Percentiles rank a stretch among this genome's conserved stretches.
Conservation (phyloP, 2,888 invertebrate species). For the Drosophila austrosaltans region DNA sequence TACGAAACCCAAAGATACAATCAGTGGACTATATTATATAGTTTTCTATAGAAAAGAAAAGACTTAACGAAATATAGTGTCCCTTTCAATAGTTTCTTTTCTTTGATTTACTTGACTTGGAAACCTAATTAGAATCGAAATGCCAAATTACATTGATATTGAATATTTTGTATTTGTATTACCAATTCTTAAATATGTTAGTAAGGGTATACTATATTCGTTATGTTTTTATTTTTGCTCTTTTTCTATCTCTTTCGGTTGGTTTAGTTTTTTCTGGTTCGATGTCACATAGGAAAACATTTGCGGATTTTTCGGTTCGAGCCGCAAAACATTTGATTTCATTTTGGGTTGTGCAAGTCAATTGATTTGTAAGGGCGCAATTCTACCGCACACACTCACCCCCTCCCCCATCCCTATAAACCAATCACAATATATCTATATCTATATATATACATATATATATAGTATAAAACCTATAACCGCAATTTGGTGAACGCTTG, state of each 20-base stretch:
- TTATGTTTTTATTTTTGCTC: slow-evolving; percentile 27
- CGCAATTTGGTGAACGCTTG: slow-evolving; percentile 33
- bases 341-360: slow-evolving; percentile 51
- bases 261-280: slow-evolving; percentile 36
- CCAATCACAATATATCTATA: neutral
- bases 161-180: no score
- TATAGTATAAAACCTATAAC: slow-evolving; percentile 17
- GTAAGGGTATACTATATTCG: neutral
- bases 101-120: no score
- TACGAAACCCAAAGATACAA: no score
- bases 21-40: no score
- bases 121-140: no score
- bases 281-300: slow-evolving; percentile 57
- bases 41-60: no score
- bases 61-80: no score
- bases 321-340: slow-evolving; percentile 74
- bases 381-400: neutral
- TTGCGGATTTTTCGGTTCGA: slow-evolving; percentile 65
- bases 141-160: no score
- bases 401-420: neutral
- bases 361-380: slow-evolving; percentile 41
- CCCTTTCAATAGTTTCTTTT: no score
- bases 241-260: slow-evolving; percentile 30
- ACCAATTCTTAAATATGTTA: no score
- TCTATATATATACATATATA: no score